Evolutionary conservation across 1,140 invertebrate genomes (phyloP).

Genomic region (Ctenoplectra terminalis): DNA sequence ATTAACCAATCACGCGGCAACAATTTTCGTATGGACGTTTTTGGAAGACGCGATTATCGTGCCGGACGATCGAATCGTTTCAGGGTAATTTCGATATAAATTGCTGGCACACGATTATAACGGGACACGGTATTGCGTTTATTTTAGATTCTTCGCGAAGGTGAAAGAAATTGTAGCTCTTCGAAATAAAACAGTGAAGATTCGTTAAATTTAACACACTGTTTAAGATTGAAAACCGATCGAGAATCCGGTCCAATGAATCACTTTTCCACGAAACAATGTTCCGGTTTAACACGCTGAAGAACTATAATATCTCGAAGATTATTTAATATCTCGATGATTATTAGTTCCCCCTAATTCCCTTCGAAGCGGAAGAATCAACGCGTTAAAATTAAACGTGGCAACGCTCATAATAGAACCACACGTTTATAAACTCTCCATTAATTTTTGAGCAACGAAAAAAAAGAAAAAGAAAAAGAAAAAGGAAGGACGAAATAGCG

Average conservation of each 20-base stretch:
- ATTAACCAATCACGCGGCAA: neutral
- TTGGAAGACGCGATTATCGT: slow-evolving; percentile 3
- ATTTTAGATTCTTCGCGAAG: neutral
- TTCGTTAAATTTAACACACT: neutral
- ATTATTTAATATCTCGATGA: too few species aligned
- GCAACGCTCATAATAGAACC: neutral
- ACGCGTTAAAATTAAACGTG: neutral
- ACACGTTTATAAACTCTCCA: neutral
- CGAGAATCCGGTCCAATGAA: too few species aligned
- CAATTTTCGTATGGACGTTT: neutral
- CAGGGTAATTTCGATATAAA: slow-evolving; percentile 3
- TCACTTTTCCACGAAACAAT: too few species aligned
- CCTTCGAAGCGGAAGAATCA: neutral
- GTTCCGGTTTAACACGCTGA: too few species aligned
- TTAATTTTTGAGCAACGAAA: neutral
- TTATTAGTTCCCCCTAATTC: neutral
- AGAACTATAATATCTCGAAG: too few species aligned
- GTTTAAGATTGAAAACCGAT: too few species aligned
- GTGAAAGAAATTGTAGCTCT: too few species aligned
- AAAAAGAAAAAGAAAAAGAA: too few species aligned
- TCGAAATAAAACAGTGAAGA: neutral
- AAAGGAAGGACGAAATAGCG: neutral
- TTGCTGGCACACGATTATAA: neutral
- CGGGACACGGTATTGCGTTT: neutral
- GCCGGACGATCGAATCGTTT: neutral